Evolutionary conservation across 2,113 vertebrate species (phyloP), one percentile per base, ranked within the genome.

Genomic region (Notothenia coriiceps): DNA sequence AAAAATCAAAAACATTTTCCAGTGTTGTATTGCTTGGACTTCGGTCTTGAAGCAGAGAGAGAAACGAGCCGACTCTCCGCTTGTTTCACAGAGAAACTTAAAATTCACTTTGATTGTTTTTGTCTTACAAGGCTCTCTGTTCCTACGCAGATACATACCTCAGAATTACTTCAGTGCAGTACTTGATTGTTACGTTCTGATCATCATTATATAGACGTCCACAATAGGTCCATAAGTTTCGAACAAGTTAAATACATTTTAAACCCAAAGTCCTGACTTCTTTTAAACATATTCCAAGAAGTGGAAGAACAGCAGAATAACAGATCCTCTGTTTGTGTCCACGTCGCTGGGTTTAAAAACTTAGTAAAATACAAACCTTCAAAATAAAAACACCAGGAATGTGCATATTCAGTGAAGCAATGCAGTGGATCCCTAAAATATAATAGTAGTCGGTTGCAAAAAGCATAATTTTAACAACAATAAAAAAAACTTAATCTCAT

Each of bases 1-100:
- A 3, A 76, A 86, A 92, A 88, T 54, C 78, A 57, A 76, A 56
- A 86, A 70, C 43, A 68, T 70, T 56, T 86, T 82, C 83, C 83
- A 87, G 91, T 66, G 59, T 91, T 85, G 86, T 89, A 94, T 92
- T 93, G 90, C 87, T 84, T 86, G 62, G 65, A 77, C 69, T 91
- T 92, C 87, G 79, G 91, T 84, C 75, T 88, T 82, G 59, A 74
- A 63, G 77, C 46, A 57, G 54, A 90, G 77, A 86, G 43, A 63
- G 46, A 65, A 60, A 9, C 10, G 15, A 82, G 35, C 20, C 0
- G 35, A 54, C 4, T 22, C 29, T 7, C 54, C 52, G 15, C 59
- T 60, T 0, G 5, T 52, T 49, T 25, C 20, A 8, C 14, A 49
- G 56, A 68, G 0, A 4, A 59, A 35, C 25, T 43, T 2, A 40